These are phyloP conservation scores for Xiphophorus birchmanni DNA, from an alignment of 2,797 vertebrate species.

Conservation along the genomic window DNA sequence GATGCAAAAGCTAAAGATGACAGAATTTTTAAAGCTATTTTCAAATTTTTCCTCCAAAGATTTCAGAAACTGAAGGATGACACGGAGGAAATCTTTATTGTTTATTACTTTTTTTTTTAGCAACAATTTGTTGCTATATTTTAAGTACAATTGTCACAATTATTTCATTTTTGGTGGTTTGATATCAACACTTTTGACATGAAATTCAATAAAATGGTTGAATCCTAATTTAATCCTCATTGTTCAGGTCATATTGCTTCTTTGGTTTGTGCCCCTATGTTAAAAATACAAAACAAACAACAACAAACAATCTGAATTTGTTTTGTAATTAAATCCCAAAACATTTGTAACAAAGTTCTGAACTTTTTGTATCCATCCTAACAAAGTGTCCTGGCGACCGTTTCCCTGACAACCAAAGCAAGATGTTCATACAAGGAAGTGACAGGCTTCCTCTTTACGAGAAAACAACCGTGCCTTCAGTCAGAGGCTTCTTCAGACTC, in stretches of 20 bases:
- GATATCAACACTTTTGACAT: neutral
- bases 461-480: neutral
- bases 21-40: too few species aligned
- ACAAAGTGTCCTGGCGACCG: neutral
- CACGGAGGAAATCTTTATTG: neutral
- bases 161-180: neutral
- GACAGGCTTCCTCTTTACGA: neutral
- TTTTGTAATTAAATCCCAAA: neutral
- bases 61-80: neutral
- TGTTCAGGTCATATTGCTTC: neutral
- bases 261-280: neutral
- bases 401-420: neutral
- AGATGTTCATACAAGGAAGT: neutral
- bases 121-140: neutral
- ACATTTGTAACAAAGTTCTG: neutral
- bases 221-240: neutral
- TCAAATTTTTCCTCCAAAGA: neutral
- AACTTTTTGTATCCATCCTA: neutral
- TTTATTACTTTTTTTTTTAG: neutral
- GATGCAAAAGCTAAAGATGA: neutral
- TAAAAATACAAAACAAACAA: neutral
- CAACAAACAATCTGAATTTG: neutral
- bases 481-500: neutral
- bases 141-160: neutral
- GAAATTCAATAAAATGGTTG: neutral